phyloP scores from a whole-genome alignment of 2,888 invertebrate genomes.

The Argyresthia albistria region DNA sequence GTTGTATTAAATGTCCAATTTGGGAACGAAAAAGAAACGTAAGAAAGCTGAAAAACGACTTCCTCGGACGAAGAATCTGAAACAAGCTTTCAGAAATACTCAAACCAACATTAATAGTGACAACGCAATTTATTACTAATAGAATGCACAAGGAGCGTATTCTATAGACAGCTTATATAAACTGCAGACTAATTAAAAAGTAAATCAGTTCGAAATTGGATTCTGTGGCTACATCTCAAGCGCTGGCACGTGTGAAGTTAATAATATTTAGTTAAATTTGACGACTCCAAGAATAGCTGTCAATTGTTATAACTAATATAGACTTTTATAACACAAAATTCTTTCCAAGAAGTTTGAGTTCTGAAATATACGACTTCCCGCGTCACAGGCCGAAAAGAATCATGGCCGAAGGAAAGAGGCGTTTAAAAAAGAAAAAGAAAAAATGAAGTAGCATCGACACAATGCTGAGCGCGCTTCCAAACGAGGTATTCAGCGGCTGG shows the following conservation, averaged over 20 bases:
- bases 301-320: constrained; percentile 30
- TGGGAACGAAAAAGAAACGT: constrained; percentile 9
- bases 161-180: too few species aligned
- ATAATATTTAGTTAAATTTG: too few species aligned
- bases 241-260: too few species aligned
- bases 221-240: too few species aligned
- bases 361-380: constrained; percentile 50
- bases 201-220: too few species aligned
- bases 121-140: constrained; percentile 19
- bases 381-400: background rate
- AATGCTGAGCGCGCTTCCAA: constrained; percentile 43
- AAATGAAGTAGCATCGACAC: constrained; percentile 22
- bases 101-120: constrained; percentile 30
- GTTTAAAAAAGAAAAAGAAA: constrained; percentile 50
- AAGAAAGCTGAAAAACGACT: constrained; percentile 41
- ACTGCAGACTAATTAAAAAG: too few species aligned
- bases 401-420: constrained; percentile 9
- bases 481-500: constrained; percentile 46
- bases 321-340: constrained; percentile 51
- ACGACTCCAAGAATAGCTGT: too few species aligned
- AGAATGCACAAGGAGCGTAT: too few species aligned
- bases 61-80: constrained; percentile 24
- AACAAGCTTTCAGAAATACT: constrained; percentile 22
- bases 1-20: background rate
- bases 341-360: constrained; percentile 44